These are phyloP conservation scores for Cotesia chilonis DNA, from an alignment of 1,140 invertebrate species.

Conservation along the genomic window DNA sequence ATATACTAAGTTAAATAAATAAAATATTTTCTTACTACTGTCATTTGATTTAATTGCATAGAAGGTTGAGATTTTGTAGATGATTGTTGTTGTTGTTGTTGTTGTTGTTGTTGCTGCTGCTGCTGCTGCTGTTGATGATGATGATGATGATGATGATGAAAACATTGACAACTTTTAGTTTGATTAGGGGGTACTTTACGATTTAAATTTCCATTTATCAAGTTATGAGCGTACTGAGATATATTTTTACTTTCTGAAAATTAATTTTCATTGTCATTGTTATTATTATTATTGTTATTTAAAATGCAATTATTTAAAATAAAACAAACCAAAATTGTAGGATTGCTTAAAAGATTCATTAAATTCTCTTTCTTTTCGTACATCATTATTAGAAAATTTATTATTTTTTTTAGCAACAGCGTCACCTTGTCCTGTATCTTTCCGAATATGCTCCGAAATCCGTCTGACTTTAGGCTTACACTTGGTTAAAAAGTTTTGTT, in stretches of 20 bases:
- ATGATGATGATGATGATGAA: constrained; percentile 51
- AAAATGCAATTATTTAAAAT: constrained; percentile 3
- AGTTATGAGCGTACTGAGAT: constrained; percentile 51
- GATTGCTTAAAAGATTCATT: constrained; percentile 43
- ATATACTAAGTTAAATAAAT: constrained; percentile 19
- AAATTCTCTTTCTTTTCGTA: constrained; percentile 47
- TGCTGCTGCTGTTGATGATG: neutral
- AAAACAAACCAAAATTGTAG: constrained; percentile 41
- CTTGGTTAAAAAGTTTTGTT: constrained; percentile 51
- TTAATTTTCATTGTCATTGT: constrained; percentile 9
- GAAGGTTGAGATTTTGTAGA: constrained; percentile 54
- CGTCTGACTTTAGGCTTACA: constrained; percentile 57
- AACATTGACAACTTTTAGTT: constrained; percentile 58
- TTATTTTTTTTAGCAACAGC: constrained; percentile 49
- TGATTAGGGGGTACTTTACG: constrained; percentile 46
- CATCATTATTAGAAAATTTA: constrained; percentile 54
- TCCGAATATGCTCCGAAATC: constrained; percentile 58
- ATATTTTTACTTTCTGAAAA: constrained; percentile 21
- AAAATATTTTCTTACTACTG: constrained; percentile 46
- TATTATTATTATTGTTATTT: neutral
- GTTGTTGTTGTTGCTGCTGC: neutral
- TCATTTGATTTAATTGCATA: constrained; percentile 55
- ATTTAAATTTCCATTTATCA: constrained; percentile 45
- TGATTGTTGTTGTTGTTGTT: constrained; percentile 8
- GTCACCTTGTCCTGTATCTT: constrained; percentile 52